phyloP scores from a whole-genome alignment of 2,888 invertebrate species.

The Chrysina gloriosa region DNA sequence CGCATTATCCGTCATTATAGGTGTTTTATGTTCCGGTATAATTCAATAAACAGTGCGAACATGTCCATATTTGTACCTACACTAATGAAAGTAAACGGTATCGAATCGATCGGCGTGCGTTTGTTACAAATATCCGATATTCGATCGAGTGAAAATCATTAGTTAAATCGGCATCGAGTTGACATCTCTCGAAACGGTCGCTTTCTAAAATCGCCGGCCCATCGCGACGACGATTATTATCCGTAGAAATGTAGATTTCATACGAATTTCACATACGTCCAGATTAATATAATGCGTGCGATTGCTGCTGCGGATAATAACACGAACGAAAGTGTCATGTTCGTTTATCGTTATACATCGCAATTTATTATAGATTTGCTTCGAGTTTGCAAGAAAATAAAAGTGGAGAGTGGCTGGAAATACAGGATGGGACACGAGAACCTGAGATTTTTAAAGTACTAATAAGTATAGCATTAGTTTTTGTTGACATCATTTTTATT shows the following conservation, averaged over 20 bases:
- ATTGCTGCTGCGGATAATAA: no score
- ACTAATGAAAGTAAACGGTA: not conserved
- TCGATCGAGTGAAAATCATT: not conserved
- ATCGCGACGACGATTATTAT: not conserved
- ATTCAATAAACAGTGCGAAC: not conserved
- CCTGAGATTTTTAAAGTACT: no score
- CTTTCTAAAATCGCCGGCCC: not conserved
- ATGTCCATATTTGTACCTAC: not conserved
- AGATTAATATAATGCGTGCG: no score
- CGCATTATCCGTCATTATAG: slow-evolving; percentile 1
- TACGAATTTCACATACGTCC: not conserved
- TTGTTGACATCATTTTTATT: no score
- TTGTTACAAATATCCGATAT: not conserved
- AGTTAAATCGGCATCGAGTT: not conserved
- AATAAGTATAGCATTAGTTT: no score
- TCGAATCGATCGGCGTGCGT: not conserved
- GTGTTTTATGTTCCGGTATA: not conserved
- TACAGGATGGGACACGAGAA: no score
- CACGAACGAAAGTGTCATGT: no score
- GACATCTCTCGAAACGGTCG: not conserved
- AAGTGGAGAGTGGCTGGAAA: no score
- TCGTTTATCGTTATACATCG: no score
- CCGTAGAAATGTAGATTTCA: not conserved
- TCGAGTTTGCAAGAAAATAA: no score
- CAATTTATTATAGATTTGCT: no score